phyloP scores from a whole-genome alignment of 2,113 vertebrate genomes.

The Leucopsar rothschildi region DNA sequence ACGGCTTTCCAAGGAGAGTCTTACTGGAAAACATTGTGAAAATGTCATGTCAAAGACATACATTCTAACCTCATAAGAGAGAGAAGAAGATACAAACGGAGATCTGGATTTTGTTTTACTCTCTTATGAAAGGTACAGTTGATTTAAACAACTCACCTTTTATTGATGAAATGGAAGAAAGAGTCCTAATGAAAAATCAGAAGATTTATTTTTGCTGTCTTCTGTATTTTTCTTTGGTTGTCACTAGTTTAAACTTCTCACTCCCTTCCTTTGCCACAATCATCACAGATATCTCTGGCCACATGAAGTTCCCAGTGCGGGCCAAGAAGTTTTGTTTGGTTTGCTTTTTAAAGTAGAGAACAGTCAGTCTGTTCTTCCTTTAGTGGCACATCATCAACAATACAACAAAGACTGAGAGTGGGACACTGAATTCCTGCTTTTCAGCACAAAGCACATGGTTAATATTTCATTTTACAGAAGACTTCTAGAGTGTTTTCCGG shows the following conservation, averaged over 20 bases:
- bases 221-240: neutral
- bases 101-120: neutral
- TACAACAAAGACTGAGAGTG: neutral
- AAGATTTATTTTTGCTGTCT: neutral
- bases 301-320: neutral
- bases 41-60: neutral
- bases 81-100: neutral
- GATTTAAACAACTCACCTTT: neutral
- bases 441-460: neutral
- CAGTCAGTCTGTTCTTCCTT: neutral
- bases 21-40: neutral
- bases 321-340: neutral
- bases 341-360: neutral
- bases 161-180: neutral
- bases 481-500: neutral
- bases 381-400: neutral
- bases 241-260: neutral
- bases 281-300: neutral
- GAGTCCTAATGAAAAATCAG: neutral
- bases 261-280: neutral
- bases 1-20: neutral
- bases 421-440: neutral
- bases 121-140: neutral
- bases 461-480: neutral
- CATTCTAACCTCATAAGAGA: neutral